These are phyloP conservation scores for Ceratina australensis DNA, from an alignment of 1,140 invertebrate species.

Conservation along the genomic window DNA sequence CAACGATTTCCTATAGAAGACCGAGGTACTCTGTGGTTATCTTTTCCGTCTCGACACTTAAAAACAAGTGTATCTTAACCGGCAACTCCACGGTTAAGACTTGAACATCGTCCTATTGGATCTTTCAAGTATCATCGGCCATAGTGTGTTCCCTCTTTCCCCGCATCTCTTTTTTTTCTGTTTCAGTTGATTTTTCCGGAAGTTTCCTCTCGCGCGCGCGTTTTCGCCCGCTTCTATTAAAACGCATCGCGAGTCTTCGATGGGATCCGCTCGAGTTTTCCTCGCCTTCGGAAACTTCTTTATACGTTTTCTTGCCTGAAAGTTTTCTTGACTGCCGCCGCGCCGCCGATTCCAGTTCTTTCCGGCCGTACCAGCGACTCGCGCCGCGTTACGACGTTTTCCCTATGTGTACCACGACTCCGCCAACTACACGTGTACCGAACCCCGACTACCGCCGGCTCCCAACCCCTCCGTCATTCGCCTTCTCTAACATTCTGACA, in stretches of 20 bases:
- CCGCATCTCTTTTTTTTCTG: constrained; percentile 27
- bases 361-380: constrained; percentile 19
- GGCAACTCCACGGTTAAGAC: background rate
- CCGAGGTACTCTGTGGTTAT: too few species aligned
- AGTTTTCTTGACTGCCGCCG: constrained; percentile 49
- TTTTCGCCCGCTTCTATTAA: constrained; percentile 62
- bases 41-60: background rate
- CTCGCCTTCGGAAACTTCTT: constrained; percentile 58
- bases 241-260: constrained; percentile 53
- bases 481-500: constrained; percentile 31
- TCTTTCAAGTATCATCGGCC: constrained; percentile 27
- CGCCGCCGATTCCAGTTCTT: constrained; percentile 47
- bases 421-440: background rate
- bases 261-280: constrained; percentile 55
- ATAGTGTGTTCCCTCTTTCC: constrained; percentile 45
- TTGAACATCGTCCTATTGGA: constrained; percentile 28
- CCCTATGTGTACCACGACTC: constrained; percentile 25
- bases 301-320: constrained; percentile 61
- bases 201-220: constrained; percentile 43
- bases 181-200: constrained; percentile 32
- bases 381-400: constrained; percentile 47
- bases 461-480: background rate
- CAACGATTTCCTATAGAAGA: too few species aligned
- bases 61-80: too few species aligned
- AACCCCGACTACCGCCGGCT: too few species aligned